These are phyloP conservation scores for Spinus pinus DNA, from an alignment of 2,797 vertebrate genomes.

Conservation along the genomic window DNA sequence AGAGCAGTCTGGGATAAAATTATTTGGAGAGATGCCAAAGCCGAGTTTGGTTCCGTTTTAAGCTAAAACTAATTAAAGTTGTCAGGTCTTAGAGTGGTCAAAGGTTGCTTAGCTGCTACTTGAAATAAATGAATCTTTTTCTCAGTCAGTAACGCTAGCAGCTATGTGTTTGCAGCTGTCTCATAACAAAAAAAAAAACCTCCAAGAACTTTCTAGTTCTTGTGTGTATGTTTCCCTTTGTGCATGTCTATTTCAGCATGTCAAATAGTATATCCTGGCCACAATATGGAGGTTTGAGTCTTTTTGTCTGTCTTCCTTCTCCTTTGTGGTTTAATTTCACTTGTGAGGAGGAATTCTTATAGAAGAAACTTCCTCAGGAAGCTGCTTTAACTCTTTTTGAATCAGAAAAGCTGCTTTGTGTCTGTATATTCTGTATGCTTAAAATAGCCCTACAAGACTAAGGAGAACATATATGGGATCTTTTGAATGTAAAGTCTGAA, in stretches of 20 bases:
- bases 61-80: slow-evolving; percentile 66
- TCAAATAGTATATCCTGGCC: neutral
- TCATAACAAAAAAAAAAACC: neutral
- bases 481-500: neutral
- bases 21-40: slow-evolving; percentile 35
- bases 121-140: slow-evolving; percentile 44
- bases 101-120: slow-evolving; percentile 35
- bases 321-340: neutral
- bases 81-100: slow-evolving; percentile 33
- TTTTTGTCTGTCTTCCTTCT: neutral
- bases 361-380: neutral
- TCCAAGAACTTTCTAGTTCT: neutral
- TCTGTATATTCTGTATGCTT: neutral
- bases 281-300: neutral
- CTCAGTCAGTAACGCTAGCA: neutral
- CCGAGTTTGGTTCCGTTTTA: slow-evolving; percentile 58
- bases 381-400: neutral
- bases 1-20: slow-evolving; percentile 54
- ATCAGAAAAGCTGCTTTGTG: neutral
- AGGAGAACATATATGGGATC: fast-evolving
- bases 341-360: neutral
- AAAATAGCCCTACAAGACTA: neutral
- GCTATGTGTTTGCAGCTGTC: neutral
- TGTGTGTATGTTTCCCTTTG: neutral
- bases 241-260: neutral